Evolutionary conservation across 2,113 vertebrate species (phyloP), one percentile per base, ranked within the genome.

Genomic region (Pelmatolapia mariae): DNA sequence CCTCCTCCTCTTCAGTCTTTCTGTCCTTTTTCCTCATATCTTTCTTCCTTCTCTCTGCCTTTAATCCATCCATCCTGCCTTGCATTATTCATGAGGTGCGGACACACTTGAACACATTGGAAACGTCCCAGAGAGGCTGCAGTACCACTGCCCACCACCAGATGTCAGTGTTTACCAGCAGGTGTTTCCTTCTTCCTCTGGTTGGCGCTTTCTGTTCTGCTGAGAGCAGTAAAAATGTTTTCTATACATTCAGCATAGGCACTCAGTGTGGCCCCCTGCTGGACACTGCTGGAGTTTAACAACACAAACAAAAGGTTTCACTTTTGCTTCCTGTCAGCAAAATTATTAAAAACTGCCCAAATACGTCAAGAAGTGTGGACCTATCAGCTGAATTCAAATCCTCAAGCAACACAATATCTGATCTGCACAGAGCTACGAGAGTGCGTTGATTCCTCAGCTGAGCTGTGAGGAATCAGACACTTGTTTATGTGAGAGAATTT

Each of bases 91-190:
- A 83, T 87, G 50, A 84, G 24, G n/a, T 8, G 9, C 52, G 81
- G 76, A 76, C 82, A 54, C 36, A 57, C 24, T 61, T 38, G 31
- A 16, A 43, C 43, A 53, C 40, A 12, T 12, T 79, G 7, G n/a
- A 31, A 73, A 36, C 2, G 2, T 19, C 26, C 63, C 45, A 19
- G n/a, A 1, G 29, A 19, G 24, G 13, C 78, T 84, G 90, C 86
- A 86, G 79, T 63, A 10, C 83, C 7, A 1, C 1, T 1, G 0
- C 1, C n/a, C 4, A 4, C 83, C 91, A 85, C 86, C 13, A 79
- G 91, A 4, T 85, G 90, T 45, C 93, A 87, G 16, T 84, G 84
- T 87, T 84, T 10, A 50, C 71, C 76, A 40, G 82, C 1, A 3
- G 10, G 85, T 40, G 9, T 38, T 33, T n/a, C 19, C 40, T 29